Conservation (phyloP, 1,140 invertebrate genomes). For the Aphidius ervi region DNA sequence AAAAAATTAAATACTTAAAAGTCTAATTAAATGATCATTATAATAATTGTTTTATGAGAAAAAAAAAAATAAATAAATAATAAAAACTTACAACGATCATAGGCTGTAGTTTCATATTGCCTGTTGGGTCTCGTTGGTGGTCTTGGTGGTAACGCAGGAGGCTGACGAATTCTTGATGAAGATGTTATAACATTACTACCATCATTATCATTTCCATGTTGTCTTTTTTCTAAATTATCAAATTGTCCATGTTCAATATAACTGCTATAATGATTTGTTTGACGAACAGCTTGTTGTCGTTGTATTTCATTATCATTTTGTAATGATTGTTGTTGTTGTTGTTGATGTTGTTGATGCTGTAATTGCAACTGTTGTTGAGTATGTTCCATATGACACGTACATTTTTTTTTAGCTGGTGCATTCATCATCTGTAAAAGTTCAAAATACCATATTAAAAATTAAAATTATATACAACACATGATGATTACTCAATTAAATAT, state of each 20-base stretch:
- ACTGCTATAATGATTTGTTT: slow-evolving; percentile 20
- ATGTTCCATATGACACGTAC: slow-evolving; percentile 43
- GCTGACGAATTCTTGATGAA: slow-evolving; percentile 44
- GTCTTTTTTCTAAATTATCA: slow-evolving; percentile 32
- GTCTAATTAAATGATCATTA: too few species aligned
- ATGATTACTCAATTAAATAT: background rate
- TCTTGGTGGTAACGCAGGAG: slow-evolving; percentile 46
- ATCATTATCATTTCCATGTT: slow-evolving; percentile 34
- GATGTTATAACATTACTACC: slow-evolving; percentile 33
- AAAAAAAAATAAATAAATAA: too few species aligned
- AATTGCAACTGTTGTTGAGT: slow-evolving; percentile 21
- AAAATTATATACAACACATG: background rate
- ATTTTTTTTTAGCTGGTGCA: slow-evolving; percentile 43
- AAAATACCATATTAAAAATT: background rate
- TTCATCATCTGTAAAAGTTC: slow-evolving; percentile 33
- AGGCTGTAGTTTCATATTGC: slow-evolving; percentile 40
- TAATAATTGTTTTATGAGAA: too few species aligned
- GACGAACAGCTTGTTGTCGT: slow-evolving; percentile 19
- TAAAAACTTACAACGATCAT: slow-evolving; percentile 41
- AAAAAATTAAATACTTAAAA: too few species aligned
- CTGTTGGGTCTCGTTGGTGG: slow-evolving; percentile 46
- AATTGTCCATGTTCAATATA: slow-evolving; percentile 33
- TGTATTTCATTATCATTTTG: background rate
- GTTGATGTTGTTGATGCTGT: slow-evolving; percentile 19
- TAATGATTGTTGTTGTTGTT: background rate